Percentiles rank a stretch among this genome's conserved stretches.
Evolutionary conservation across 2,113 vertebrate genomes (phyloP).

Genomic region (Bungarus multicinctus): DNA sequence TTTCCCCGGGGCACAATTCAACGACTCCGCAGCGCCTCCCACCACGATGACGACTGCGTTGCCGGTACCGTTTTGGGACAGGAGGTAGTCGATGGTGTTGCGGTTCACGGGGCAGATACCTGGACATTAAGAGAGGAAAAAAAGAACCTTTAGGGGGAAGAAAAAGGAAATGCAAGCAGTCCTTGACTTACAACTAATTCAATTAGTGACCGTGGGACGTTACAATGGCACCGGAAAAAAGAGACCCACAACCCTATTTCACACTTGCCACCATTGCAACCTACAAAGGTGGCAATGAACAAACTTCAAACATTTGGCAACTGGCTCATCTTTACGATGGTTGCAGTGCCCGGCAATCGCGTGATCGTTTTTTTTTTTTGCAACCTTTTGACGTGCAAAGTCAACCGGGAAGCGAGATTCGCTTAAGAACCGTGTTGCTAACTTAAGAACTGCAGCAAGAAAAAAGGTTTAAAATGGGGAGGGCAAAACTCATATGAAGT

Average conservation of each 20-base stretch:
- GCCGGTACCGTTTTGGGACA: conserved; percentile 85
- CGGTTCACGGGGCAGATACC: conserved; percentile 94
- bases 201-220: too few species aligned
- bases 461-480: too few species aligned
- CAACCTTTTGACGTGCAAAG: not conserved
- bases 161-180: not conserved
- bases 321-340: not conserved
- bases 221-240: too few species aligned
- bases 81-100: conserved; percentile 92
- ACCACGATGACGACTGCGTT: conserved; percentile 94
- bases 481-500: too few species aligned
- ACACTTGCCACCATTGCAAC: not conserved
- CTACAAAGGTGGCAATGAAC: too few species aligned
- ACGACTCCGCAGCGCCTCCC: conserved; percentile 91
- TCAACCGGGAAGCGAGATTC: not conserved
- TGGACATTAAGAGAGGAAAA: conserved; percentile 46
- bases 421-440: not conserved
- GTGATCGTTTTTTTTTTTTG: not conserved
- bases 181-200: not conserved
- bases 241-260: too few species aligned
- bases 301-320: not conserved
- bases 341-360: too few species aligned
- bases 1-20: conserved; percentile 84
- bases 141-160: not conserved
- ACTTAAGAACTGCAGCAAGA: too few species aligned